Evolutionary conservation across 2,888 invertebrate species (phyloP), one percentile per base, ranked within the genome.

Genomic region (Drosophila recens): DNA sequence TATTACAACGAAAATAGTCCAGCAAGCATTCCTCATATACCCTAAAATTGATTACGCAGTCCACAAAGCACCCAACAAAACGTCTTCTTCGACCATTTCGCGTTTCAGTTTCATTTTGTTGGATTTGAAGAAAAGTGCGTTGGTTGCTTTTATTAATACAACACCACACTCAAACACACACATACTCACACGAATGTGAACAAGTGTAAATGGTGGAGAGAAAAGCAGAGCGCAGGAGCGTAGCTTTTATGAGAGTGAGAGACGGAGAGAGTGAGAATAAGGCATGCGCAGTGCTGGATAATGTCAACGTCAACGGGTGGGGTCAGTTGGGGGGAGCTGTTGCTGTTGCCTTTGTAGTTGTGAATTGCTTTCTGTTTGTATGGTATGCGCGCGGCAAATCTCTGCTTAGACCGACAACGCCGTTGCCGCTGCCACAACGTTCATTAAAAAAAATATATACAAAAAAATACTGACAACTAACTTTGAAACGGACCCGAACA

Each of bases 71-170:
- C 56, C 67, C 62, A 68, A 70, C 66, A 51, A 57, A 51, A 57
- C 52, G 23, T 74, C 72, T 63, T 66, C 27, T 57, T 72, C 48
- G 57, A 65, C 43, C 64, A 78, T 69, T 76, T 73, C 61, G 76
- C 74, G 74, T 77, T 79, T 78, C 59, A 51, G 71, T 79, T 79
- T 79, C 68, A 67, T 78, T 83, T 83, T 65, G 77, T 75, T 78
- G 72, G 67, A 45, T 63, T 66, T 71, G 66, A 72, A 73, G 73
- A 83, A 84, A 86, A 86, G 83, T 84, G 84, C 84, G 84, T 84
- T 82, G 84, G 86, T 84, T 84, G 84, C 84, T 86, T 85, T 84
- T 84, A 84, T 83, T 84, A 86, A 84, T 86, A 85, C 83, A 69
- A 77, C 78, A 82, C 77, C 43, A 54, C 43, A 65, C 40, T 42